Conservation (phyloP, 2,888 invertebrate species). For the Spodoptera exigua region DNA sequence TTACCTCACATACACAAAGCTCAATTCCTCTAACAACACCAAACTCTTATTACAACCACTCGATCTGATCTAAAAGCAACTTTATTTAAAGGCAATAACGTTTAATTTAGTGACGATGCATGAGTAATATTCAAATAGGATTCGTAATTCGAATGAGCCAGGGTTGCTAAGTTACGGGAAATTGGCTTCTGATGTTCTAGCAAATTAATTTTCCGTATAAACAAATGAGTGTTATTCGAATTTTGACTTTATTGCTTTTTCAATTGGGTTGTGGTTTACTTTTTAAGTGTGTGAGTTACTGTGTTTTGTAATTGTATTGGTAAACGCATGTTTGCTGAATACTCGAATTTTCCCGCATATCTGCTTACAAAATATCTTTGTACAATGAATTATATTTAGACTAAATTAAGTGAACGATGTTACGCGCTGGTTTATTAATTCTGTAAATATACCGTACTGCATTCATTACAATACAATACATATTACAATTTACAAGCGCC, state of each 20-base stretch:
- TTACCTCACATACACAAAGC: not conserved
- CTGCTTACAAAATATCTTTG: conserved; percentile 31
- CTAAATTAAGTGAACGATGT: conserved; percentile 7
- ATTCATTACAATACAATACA: no score
- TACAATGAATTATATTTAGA: conserved; percentile 14
- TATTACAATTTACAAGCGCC: no score
- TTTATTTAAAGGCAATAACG: conserved; percentile 39
- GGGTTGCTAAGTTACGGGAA: conserved; percentile 74
- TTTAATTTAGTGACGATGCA: conserved; percentile 37
- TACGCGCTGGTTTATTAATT: not conserved
- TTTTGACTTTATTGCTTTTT: conserved; percentile 9
- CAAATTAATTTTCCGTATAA: conserved; percentile 37
- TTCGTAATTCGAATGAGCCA: conserved; percentile 53
- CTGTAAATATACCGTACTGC: no score
- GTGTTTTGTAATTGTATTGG: conserved; percentile 24
- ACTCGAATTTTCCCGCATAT: conserved; percentile 37
- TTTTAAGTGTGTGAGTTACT: conserved; percentile 3
- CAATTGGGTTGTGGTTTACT: conserved; percentile 5
- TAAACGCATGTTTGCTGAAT: conserved; percentile 37
- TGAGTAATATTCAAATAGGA: conserved; percentile 42
- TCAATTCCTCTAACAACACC: conserved; percentile 12
- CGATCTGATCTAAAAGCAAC: conserved; percentile 33
- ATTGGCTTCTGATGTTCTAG: conserved; percentile 57
- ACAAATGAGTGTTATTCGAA: conserved; percentile 6
- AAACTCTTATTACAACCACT: conserved; percentile 16